Percentiles rank a stretch among this genome's conserved stretches.
These are phyloP conservation scores for Drosophila recens DNA, from an alignment of 2,888 invertebrate genomes.

Conservation along the genomic window DNA sequence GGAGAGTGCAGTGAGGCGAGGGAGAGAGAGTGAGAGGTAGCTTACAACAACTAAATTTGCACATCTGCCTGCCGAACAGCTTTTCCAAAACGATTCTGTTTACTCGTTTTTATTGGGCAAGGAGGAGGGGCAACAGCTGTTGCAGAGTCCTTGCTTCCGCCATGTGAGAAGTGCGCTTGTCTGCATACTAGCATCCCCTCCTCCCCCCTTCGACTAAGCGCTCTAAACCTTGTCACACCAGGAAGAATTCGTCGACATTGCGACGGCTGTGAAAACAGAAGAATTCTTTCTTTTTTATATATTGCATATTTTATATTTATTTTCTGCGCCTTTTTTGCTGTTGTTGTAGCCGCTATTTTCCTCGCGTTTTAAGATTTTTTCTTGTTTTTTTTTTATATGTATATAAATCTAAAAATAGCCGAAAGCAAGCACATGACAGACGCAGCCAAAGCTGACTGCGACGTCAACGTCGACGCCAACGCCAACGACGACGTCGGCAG, in stretches of 20 bases:
- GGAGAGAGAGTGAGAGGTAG: constrained; percentile 31
- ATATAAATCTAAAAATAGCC: constrained; percentile 55
- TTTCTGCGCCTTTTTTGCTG: constrained; percentile 23
- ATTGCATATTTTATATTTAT: constrained; percentile 36
- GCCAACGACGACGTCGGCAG: constrained; percentile 11
- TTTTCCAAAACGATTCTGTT: constrained; percentile 17
- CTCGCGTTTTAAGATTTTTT: constrained; percentile 19
- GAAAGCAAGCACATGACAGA: constrained; percentile 56
- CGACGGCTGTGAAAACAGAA: constrained; percentile 39
- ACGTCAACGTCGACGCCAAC: neutral
- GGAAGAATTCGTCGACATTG: constrained; percentile 38
- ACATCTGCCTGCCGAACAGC: constrained; percentile 30
- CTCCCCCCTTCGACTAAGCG: neutral
- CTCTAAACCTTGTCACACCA: constrained; percentile 27
- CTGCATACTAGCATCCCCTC: neutral
- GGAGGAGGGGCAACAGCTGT: constrained; percentile 45
- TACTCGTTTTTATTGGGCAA: constrained; percentile 25
- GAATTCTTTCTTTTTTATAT: constrained; percentile 26
- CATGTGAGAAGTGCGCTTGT: constrained; percentile 16
- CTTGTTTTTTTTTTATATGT: constrained; percentile 32
- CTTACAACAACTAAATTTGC: constrained; percentile 19
- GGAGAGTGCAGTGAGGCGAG: constrained; percentile 5
- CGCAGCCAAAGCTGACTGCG: constrained; percentile 17
- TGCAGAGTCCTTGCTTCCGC: constrained; percentile 53
- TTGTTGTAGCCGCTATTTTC: constrained; percentile 30